Evolutionary conservation across 2,797 vertebrate genomes (phyloP), one percentile per base, ranked within the genome.

Genomic region (Tragopan temminckii): DNA sequence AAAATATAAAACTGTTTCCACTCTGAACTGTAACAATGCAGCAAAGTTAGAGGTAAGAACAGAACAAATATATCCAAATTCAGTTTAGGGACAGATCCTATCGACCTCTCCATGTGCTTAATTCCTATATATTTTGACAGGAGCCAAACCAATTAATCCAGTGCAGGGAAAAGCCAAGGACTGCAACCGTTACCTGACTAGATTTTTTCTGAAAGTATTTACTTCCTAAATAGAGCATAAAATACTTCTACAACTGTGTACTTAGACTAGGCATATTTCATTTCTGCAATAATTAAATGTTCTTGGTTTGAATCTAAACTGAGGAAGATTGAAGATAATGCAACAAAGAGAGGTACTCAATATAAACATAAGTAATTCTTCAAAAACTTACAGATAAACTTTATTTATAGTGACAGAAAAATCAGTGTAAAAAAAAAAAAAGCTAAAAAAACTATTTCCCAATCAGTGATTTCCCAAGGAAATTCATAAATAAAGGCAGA

Each of bases 131-230:
- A 14, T 72, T 84, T 90, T 9, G 4, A 59, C 29, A 66, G 21
- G 27, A 93, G 33, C 11, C 36, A 82, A 81, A 61, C 3, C 43
- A 61, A 67, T 38, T 68, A 80, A 85, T 82, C 90, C 59, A 69
- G 31, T 36, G 23, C 80, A 95, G 89, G 82, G 42, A 94, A 91
- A 94, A 94, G 57, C 85, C 85, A 89, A 88, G 33, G 46, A 76
- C 63, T 93, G 57, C 6, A 78, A 15, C 23, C 42, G 29, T 68
- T 58, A 71, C 38, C 33, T 53, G 35, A 45, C 33, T 15, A n/a
- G 38, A 23, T 31, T 21, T 21, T 33, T 74, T 80, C 38, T 70
- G 23, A 15, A 89, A 88, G 62, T 70, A 45, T 5, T 16, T 58
- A 13, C 9, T 91, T 23, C 36, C 71, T 38, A 38, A 72, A 48